Evolutionary conservation across 1,140 invertebrate genomes (phyloP), one percentile per base, ranked within the genome.

Genomic region (Ceratitis capitata): DNA sequence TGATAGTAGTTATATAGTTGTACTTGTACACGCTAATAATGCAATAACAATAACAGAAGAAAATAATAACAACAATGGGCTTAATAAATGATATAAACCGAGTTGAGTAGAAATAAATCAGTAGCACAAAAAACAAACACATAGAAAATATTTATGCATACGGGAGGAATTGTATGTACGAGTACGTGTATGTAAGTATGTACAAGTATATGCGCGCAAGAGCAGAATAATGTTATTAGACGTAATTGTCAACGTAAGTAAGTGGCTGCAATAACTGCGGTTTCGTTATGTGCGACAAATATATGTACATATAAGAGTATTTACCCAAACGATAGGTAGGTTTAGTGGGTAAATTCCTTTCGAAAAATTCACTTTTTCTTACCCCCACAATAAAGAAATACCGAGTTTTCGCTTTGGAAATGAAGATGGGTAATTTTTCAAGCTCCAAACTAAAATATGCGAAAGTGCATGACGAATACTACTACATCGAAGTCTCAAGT

Each of bases 201-300:
- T 45, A 82, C 32, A 4, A 1, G 39, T 45, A 23, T 53, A 53
- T 83, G 49, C 49, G 32, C 23, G 39, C 53, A 53, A 49, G 32
- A 32, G 23, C 16, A 53, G 47, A 83, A 51, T 83, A 83, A 83
- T 51, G 26, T 32, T 49, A 83, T 51, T 83, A 83, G 82, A 51
- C 47, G 82, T 83, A 83, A 83, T 83, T 83, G 82, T 83, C 82
- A 51, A 51, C 82, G 82, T 83, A 83, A 83, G 82, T 83, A 83
- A 83, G 82, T 83, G 49, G 82, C 82, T 83, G 82, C 49, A 83
- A 53, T 83, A 78, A 78, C 69, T 78, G 69, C n/a, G 69, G 69
- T 78, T 78, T 19, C 39, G 35, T 69, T 56, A 56, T n/a, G n/a
- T n/a, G n/a, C n/a, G n/a, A n/a, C n/a, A n/a, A n/a, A n/a, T n/a